Evolutionary conservation across 2,888 invertebrate species (phyloP), one percentile per base, ranked within the genome.

Genomic region (Lithophane leautieri): DNA sequence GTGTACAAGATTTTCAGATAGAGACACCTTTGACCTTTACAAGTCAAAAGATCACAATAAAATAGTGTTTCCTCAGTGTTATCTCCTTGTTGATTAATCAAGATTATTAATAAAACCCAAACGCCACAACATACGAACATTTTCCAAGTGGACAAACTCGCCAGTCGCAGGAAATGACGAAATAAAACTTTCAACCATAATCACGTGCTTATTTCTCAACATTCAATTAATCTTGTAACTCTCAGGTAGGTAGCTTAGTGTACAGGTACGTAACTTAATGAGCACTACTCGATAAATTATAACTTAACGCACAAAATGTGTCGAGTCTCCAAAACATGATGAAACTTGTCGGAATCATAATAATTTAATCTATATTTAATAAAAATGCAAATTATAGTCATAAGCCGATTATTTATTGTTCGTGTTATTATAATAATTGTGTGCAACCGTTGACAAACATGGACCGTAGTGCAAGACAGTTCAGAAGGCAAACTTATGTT

Each of bases 391-490:
- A 88, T 86, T 70, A 54, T 50, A n/a, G 62, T 68, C 67, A 56
- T 84, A 80, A 81, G 70, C 62, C 66, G 78, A 68, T 82, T 84
- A 87, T 88, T 88, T 85, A 81, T 85, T 65, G 68, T 79, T 47
- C 69, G 25, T 70, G 66, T 82, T 86, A 78, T 84, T 80, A 78
- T 70, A 80, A 81, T 87, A 69, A 74, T 76, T 71, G 76, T 84
- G 79, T 87, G 88, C 88, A 87, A 85, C 82, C 77, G 86, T 83
- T 83, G 87, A 83, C 82, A 85, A 84, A 80, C 68, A 66, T 54
- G 22, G 4, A 25, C 7, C 63, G 40, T 22, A 40, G n/a, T n/a
- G 12, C 0, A 54, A 14, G 1, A 8, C 11, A 12, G 25, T 42
- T 12, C 54, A 83, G 85, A 85, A 83, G 70, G 70, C 28, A 6